phyloP scores from a whole-genome alignment of 2,797 vertebrate genomes.

The Arctocebus calabarensis region DNA sequence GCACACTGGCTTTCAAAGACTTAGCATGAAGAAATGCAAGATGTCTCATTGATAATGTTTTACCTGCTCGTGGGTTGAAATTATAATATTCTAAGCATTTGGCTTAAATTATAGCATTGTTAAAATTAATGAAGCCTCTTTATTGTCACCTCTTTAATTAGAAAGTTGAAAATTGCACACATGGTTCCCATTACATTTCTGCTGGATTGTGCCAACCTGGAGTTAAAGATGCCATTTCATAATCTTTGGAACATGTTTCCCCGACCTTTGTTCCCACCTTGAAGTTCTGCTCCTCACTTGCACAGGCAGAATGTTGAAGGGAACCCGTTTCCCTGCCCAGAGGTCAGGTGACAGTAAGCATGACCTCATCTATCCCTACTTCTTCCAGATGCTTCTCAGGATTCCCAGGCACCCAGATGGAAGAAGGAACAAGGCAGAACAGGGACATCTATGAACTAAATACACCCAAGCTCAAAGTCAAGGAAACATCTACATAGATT shows the following conservation, averaged over 20 bases:
- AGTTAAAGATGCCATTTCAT: neutral
- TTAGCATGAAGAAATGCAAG: neutral
- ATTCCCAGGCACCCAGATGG: neutral
- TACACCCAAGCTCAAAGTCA: slow-evolving; percentile 11
- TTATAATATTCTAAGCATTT: neutral
- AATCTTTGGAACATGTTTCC: neutral
- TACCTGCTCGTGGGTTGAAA: neutral
- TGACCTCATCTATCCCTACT: neutral
- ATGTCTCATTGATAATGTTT: neutral
- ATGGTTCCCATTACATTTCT: neutral
- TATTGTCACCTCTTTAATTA: neutral
- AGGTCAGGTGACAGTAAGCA: neutral
- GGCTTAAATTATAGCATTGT: neutral
- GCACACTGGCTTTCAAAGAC: neutral
- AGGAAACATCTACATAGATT: neutral
- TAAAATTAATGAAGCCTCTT: neutral
- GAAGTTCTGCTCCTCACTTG: neutral
- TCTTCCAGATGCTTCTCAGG: neutral
- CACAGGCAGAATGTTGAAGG: neutral
- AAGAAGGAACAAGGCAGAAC: neutral
- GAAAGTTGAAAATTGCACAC: neutral
- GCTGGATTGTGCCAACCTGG: neutral
- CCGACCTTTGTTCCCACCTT: neutral
- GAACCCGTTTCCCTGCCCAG: neutral
- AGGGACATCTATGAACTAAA: neutral